These are phyloP conservation scores for Lethocerus indicus DNA, from an alignment of 1,140 invertebrate species.

Conservation along the genomic window DNA sequence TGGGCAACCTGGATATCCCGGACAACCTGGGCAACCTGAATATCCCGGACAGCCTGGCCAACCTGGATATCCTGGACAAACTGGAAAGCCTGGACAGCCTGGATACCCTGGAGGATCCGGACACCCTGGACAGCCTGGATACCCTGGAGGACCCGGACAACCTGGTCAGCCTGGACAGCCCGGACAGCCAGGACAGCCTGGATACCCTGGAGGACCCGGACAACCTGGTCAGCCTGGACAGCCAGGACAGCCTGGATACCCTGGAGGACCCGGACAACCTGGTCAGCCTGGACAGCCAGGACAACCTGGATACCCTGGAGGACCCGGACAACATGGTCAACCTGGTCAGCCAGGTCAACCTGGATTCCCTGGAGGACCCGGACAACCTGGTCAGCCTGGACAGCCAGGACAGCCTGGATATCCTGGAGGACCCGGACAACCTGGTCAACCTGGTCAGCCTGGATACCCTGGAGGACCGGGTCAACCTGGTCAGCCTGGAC, in stretches of 20 bases:
- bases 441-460: conserved; percentile 17
- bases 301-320: conserved; percentile 17
- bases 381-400: conserved; percentile 15
- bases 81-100: conserved; percentile 17
- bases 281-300: conserved; percentile 15
- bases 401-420: conserved; percentile 16
- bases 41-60: conserved; percentile 8
- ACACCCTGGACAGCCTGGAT: conserved; percentile 17
- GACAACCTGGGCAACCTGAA: conserved; percentile 14
- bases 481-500: conserved; percentile 17
- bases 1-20: conserved; percentile 13
- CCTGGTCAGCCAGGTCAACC: conserved; percentile 17
- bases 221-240: conserved; percentile 21
- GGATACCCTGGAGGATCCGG: conserved; percentile 17
- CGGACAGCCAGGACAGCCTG: conserved; percentile 17
- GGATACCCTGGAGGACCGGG: conserved; percentile 15
- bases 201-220: conserved; percentile 19
- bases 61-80: conserved; percentile 15
- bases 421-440: conserved; percentile 15
- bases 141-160: conserved; percentile 20
- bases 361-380: conserved; percentile 17
- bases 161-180: conserved; percentile 20
- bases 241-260: conserved; percentile 8
- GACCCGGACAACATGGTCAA: conserved; percentile 15
- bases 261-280: conserved; percentile 3